Evolutionary conservation across 2,797 vertebrate species (phyloP).

Genomic region (Sebastes jordani): DNA sequence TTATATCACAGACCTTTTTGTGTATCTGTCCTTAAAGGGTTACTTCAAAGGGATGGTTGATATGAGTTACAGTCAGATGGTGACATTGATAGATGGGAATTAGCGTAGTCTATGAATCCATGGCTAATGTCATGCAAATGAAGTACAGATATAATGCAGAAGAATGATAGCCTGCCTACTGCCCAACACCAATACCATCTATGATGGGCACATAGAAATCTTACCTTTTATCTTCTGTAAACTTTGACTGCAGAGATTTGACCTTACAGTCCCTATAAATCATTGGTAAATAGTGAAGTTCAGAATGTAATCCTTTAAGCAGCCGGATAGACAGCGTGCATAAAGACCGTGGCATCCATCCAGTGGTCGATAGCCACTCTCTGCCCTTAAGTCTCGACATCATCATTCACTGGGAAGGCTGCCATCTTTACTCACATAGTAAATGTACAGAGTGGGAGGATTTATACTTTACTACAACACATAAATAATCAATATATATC

Average conservation of each 20-base stretch:
- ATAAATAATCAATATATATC: not conserved
- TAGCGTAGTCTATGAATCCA: not conserved
- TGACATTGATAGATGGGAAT: conserved; percentile 1
- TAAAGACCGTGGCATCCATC: conserved; percentile 3
- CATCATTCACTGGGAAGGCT: not conserved
- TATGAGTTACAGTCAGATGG: not conserved
- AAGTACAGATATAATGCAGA: not conserved
- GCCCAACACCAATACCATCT: not conserved
- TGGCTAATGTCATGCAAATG: not conserved
- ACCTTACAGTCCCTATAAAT: not conserved
- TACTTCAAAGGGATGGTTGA: not conserved
- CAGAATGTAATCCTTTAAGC: conserved; percentile 1
- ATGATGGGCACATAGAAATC: not conserved
- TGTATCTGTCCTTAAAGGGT: too few species aligned
- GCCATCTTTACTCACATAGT: not conserved
- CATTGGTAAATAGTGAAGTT: not conserved
- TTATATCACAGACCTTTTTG: not conserved
- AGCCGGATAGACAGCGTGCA: not conserved
- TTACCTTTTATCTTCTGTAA: not conserved
- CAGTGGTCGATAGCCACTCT: not conserved
- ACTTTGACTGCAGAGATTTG: not conserved
- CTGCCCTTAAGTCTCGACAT: not conserved
- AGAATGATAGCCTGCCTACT: not conserved
- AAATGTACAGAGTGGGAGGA: not conserved
- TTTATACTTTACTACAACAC: not conserved